Evolutionary conservation across 2,888 invertebrate genomes (phyloP).

Genomic region (Andrena trimmerana): DNA sequence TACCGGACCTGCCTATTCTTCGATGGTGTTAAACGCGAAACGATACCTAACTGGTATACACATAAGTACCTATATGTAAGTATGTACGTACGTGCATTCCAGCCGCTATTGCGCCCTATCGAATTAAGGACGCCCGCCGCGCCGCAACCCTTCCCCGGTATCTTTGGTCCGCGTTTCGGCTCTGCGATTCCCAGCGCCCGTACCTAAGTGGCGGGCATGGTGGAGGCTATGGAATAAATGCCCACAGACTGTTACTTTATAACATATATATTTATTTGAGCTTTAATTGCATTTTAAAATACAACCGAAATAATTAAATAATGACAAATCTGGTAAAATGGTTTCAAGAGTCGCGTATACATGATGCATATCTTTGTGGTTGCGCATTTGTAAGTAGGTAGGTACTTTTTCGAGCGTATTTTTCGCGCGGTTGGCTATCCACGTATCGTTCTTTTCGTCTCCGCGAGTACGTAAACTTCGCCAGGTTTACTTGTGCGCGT

Average conservation of each 20-base stretch:
- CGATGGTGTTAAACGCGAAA: slow-evolving; percentile 53
- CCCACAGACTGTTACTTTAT: slow-evolving; percentile 86
- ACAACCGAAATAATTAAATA: slow-evolving; percentile 94
- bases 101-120: slow-evolving; percentile 56
- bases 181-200: not conserved
- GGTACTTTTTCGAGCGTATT: slow-evolving; percentile 84
- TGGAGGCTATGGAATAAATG: not conserved
- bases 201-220: not conserved
- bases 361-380: slow-evolving; percentile 89
- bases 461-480: slow-evolving; percentile 52
- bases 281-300: slow-evolving; percentile 94
- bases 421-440: slow-evolving; percentile 86
- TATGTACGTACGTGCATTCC: slow-evolving; percentile 42
- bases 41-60: slow-evolving; percentile 42
- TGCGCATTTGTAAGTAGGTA: slow-evolving; percentile 84
- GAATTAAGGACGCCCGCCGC: slow-evolving; percentile 51
- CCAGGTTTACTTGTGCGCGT: slow-evolving; percentile 44
- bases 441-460: slow-evolving; percentile 81
- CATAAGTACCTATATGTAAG: slow-evolving; percentile 3
- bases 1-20: slow-evolving; percentile 57
- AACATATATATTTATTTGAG: slow-evolving; percentile 95
- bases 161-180: no score
- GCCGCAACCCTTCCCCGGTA: not conserved
- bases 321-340: slow-evolving; percentile 92
- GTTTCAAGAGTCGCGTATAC: slow-evolving; percentile 92